Evolutionary conservation across 2,888 invertebrate species (phyloP), one percentile per base, ranked within the genome.

Genomic region (Campoplex capitator): DNA sequence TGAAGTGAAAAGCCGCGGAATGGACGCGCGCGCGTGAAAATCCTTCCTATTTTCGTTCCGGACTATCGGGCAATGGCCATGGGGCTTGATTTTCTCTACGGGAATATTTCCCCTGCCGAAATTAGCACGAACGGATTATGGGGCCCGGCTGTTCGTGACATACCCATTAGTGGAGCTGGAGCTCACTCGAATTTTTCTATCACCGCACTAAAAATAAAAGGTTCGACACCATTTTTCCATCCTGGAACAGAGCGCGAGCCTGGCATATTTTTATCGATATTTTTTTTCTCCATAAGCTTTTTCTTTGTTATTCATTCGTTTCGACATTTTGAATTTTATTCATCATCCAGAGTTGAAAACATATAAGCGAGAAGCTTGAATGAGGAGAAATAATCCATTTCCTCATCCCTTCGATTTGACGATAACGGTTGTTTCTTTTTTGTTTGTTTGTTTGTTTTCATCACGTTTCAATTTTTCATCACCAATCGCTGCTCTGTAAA

Each of bases 121-220:
- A 91, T 92, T 92, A 92, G 90, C 90, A 89, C 90, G 88, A 90
- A 89, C 85, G 87, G 91, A 91, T 91, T 91, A 91, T 90, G 89
- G 88, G 88, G 82, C 77, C 73, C 74, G 83, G 87, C 90, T 91
- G 92, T 56, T 89, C 86, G 88, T 91, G 92, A 91, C 92, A 92
- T 89, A 90, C 83, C 88, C 88, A 90, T 89, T 88, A 89, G 77
- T 75, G 81, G 86, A 76, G 74, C 48, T 42, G 54, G 54, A 58
- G 75, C 78, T 70, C 68, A 71, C 77, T 82, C 62, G 62, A 70
- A 78, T 79, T 70, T 79, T 83, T 23, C 54, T 75, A 68, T 65
- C 74, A 13, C 51, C 11, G 18, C 3, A 3, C 67, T n/a, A 35
- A 48, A 71, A 54, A 78, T 68, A 78, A 71, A 71, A 71, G 11